Evolutionary conservation across 2,113 vertebrate species (phyloP).

Genomic region (Formicarius rufipectus): DNA sequence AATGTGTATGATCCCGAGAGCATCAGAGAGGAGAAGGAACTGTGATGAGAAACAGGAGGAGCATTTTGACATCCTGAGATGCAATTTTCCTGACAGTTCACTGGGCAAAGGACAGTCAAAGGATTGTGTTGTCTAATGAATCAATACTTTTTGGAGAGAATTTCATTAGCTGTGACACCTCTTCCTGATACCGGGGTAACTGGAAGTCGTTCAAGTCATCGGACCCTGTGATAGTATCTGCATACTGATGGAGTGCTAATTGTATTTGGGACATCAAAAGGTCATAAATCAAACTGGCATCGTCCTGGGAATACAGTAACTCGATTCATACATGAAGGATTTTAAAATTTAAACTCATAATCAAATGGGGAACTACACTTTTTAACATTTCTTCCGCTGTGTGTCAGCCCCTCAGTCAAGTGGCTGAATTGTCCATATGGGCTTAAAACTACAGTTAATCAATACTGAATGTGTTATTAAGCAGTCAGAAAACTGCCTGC

Average conservation of each 20-base stretch:
- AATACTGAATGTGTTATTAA: conserved; percentile 67
- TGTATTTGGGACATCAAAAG: conserved; percentile 54
- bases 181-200: conserved; percentile 47
- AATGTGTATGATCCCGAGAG: not conserved
- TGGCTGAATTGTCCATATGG: conserved; percentile 64
- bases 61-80: conserved; percentile 23
- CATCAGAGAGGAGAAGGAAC: conserved; percentile 5
- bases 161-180: conserved; percentile 72
- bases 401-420: conserved; percentile 46
- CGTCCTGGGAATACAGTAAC: conserved; percentile 45
- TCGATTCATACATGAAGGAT: conserved; percentile 27
- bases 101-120: conserved; percentile 51
- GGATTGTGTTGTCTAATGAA: conserved; percentile 57
- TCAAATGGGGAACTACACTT: conserved; percentile 46
- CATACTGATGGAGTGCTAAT: conserved; percentile 45
- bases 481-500: conserved; percentile 66
- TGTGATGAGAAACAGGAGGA: conserved; percentile 14
- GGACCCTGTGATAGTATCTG: conserved; percentile 32
- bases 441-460: conserved; percentile 68
- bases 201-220: conserved; percentile 72
- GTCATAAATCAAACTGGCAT: conserved; percentile 48
- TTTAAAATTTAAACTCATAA: conserved; percentile 61
- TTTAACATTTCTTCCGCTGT: conserved; percentile 49
- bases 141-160: conserved; percentile 73
- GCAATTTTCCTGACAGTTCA: conserved; percentile 42